Evolutionary conservation across 2,113 vertebrate species (phyloP).

Genomic region (Leptobrachium leishanense): DNA sequence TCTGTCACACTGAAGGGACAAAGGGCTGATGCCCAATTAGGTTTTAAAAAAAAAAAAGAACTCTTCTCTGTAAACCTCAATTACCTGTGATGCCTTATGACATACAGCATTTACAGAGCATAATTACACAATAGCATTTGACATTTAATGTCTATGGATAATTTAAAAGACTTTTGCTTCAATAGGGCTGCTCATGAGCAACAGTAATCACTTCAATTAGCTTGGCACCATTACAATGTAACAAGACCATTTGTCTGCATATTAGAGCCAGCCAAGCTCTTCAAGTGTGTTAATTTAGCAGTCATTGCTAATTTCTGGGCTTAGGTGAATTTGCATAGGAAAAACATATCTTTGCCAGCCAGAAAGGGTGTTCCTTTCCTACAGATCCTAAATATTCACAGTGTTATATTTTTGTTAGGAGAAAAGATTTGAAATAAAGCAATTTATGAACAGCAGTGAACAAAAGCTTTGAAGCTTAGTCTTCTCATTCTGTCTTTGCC

Average conservation of each 20-base stretch:
- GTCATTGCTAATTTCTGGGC: slow-evolving; percentile 81
- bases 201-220: slow-evolving; percentile 86
- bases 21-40: slow-evolving; percentile 83
- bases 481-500: not conserved
- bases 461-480: slow-evolving; percentile 11
- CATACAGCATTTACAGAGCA: slow-evolving; percentile 83
- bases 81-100: slow-evolving; percentile 85
- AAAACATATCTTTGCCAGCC: slow-evolving; percentile 71
- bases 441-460: slow-evolving; percentile 53
- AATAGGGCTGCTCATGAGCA: slow-evolving; percentile 78
- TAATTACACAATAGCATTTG: slow-evolving; percentile 85
- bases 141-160: slow-evolving; percentile 82
- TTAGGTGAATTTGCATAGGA: slow-evolving; percentile 78
- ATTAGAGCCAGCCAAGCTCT: slow-evolving; percentile 83
- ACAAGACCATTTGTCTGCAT: slow-evolving; percentile 83
- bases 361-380: slow-evolving; percentile 69
- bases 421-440: slow-evolving; percentile 61
- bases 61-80: slow-evolving; percentile 83
- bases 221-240: slow-evolving; percentile 85
- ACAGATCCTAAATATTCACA: slow-evolving; percentile 63
- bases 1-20: slow-evolving; percentile 81
- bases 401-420: slow-evolving; percentile 54
- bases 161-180: slow-evolving; percentile 82
- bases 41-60: slow-evolving; percentile 70
- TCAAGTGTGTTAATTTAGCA: slow-evolving; percentile 84